Base-by-base conservation (phyloP, 2,113 vertebrate species). In the Hippocampus zosterae region DNA sequence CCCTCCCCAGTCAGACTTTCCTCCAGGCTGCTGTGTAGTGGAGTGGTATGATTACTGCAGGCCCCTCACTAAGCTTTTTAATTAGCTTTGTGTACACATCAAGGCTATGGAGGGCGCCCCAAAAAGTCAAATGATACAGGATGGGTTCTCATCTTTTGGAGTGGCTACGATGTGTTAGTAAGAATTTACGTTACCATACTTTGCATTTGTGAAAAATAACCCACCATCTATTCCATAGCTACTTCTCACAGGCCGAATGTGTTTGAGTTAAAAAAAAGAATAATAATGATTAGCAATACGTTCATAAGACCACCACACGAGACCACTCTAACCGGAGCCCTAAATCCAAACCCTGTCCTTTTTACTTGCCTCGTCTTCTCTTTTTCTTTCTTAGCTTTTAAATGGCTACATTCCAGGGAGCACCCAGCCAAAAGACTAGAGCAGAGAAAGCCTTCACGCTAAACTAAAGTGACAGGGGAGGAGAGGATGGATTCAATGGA, bases 381-480 rank as follows among this genome's bases (percentile, higher is more conserved):
- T 67, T 71, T 72, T 74, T 40, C 23, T 65, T 71, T 69, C 69
- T 60, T 76, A 65, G 33, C 62, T 82, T 79, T 79, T 79, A 77
- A 81, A 80, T 67, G 84, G 76, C 82, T 64, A 69, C 69, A 74
- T 70, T 81, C 83, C 83, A 85, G 71, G 55, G 73, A 84, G 70
- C 72, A 44, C 79, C 53, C 77, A 83, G 84, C 84, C 84, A 87
- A 84, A 79, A 74, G 41, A 27, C 81, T 76, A 82, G 73, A 71
- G 81, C 74, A 70, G 68, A 67, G 76, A 76, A 75, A 82, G 65
- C 74, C 68, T 81, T 74, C 72, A 63, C 78, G 55, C 78, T 88
- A 86, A 90, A 52, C 76, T 72, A 71, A 81, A 81, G 78, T 87
- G 85, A 88, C 85, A 90, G 67, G 70, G 80, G 82, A 83, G 77